Evolutionary conservation across 2,888 invertebrate genomes (phyloP), one percentile per base, ranked within the genome.

Genomic region (Patella depressa): DNA sequence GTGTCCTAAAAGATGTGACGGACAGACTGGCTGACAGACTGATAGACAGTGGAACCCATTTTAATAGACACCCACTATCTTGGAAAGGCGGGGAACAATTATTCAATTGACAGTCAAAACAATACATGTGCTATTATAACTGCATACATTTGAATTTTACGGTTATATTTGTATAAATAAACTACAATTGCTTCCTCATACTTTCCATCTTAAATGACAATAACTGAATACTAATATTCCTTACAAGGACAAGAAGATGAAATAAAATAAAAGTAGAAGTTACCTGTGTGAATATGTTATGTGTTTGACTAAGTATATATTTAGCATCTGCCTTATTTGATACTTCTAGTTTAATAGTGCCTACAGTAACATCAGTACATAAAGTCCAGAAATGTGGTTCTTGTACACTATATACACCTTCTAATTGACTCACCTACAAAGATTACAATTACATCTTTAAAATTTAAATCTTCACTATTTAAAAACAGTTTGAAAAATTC

Each of bases 361-460:
- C 98, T 1, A 98, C 95, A 91, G 95, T 97, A 79, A 96, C 95
- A 86, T 98, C 97, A 90, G 97, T 97, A 91, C 98, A 98, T 81
- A 99, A 93, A 17, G 98, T 99, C 98, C 98, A 99, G 92, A 99
- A 98, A 91, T 98, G 98, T 3, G 98, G 98, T 88, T 99, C 98
- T 89, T 98, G 98, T 15, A 98, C 97, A 79, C 97, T 96, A 90
- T 97, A 96, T 24, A 98, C 98, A 5, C 98, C 98, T 14, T 97
- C 96, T 77, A 98, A 92, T 81, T 97, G 93, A 72, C 96, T 96
- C 55, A 93, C 92, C 85, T 92, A 79, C 17, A 84, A 70, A 75
- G 75, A 79, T 77, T 53, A 73, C 11, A 34, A 74, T n/a, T 34
- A 74, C 5, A 71, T 17, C 29, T 9, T 7, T 24, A 29, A 4